Base-by-base conservation (phyloP, 2,113 vertebrate genomes). In the Osmerus mordax region DNA sequence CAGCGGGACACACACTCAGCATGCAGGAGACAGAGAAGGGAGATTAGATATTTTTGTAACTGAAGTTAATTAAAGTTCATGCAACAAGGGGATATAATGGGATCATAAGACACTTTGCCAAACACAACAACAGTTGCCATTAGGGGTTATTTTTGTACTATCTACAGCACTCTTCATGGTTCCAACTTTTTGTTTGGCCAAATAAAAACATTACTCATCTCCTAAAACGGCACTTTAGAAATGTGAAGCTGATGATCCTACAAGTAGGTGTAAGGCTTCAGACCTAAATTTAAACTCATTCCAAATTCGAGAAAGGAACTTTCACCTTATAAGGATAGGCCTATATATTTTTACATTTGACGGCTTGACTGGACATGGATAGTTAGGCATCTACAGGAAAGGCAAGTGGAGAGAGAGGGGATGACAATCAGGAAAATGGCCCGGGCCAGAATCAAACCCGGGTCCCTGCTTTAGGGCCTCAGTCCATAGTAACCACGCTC, bases 51-150 rank as follows among this genome's bases (percentile, higher is more conserved):
- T 89, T 87, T 80, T 80, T 76, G 56, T 87, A 21, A 51, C 25
- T 52, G 9, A 81, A 83, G 84, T 51, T 83, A 83, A 86, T 90
- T 78, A 85, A 84, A 81, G 78, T 62, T 82, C 81, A 84, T 80
- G 76, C 73, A 84, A 62, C 77, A 73, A 73, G 75, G 71, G 23
- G 23, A 23, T 23, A 81, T 77, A 84, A 63, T 68, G 64, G 78
- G 76, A 82, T 77, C 76, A 78, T 71, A 67, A 67, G 70, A 28
- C 67, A 73, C 6, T 36, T 64, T 75, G 79, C 72, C 68, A 84
- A 84, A 84, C 68, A 82, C 59, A 74, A 80, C 78, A 71, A 65
- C 47, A 59, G 21, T 54, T 79, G 70, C 23, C 32, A 52, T 77
- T 4, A 67, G 64, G 71, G 54, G 69, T n/a, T 72, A 23, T 78